These are phyloP conservation scores for Anaspis maculata DNA, from an alignment of 2,888 invertebrate genomes.

Conservation along the genomic window DNA sequence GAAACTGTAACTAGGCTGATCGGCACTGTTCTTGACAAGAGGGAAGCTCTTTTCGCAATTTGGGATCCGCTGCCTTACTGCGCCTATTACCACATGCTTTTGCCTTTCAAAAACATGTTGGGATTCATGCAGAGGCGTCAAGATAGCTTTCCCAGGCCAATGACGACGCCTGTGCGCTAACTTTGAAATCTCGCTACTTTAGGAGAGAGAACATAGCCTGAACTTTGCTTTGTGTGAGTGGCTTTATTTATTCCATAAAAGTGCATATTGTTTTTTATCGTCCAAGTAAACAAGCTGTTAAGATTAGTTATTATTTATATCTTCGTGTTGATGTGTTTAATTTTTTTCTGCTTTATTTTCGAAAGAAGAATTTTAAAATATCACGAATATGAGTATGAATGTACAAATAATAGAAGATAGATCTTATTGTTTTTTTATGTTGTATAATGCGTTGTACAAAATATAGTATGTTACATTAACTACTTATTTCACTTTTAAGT, in stretches of 20 bases:
- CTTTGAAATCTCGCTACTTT: conserved; percentile 15
- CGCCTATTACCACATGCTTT: conserved; percentile 74
- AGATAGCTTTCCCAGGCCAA: conserved; percentile 36
- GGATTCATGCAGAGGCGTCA: conserved; percentile 47
- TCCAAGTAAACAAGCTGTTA: conserved; percentile 13
- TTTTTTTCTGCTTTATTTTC: too few species aligned
- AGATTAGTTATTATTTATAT: conserved; percentile 9
- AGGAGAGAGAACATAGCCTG: conserved; percentile 38
- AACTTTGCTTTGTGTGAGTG: conserved; percentile 8
- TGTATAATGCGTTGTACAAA: conserved; percentile 14
- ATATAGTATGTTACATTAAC: conserved; percentile 32
- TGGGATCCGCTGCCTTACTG: conserved; percentile 85
- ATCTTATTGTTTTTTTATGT: too few species aligned
- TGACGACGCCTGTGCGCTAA: conserved; percentile 38
- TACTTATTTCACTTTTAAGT: conserved; percentile 9
- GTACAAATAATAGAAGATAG: too few species aligned
- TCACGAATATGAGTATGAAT: too few species aligned
- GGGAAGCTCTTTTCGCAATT: conserved; percentile 71
- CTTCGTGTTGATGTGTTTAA: conserved; percentile 6
- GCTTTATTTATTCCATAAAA: neutral
- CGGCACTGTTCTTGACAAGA: conserved; percentile 64
- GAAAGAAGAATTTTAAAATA: too few species aligned
- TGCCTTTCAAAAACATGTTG: conserved; percentile 55
- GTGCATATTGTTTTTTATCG: conserved; percentile 8
- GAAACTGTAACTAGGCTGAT: conserved; percentile 52